Base-by-base conservation (phyloP, 2,888 invertebrate species). In the Drosophila kanekoi region DNA sequence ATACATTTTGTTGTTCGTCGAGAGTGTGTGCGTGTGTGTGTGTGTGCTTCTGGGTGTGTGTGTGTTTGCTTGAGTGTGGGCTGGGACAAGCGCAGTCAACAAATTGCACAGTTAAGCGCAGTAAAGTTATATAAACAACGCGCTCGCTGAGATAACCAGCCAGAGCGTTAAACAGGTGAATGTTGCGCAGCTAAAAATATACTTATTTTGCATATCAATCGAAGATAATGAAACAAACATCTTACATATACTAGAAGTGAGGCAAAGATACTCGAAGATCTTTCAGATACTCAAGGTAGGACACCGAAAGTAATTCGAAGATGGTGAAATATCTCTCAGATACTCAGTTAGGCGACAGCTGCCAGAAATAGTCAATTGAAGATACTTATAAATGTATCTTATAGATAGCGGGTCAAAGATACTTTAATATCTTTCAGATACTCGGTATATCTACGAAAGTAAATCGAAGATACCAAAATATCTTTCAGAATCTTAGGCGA, bases 71-170 rank as follows among this genome's bases (percentile, higher is more conserved):
- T 63, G 32, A 51, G 56, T 62, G 66, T 54, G 62, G 60, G 76
- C 64, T 64, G 60, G 60, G 9, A 61, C 53, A 54, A 69, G 62
- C 61, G 57, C 56, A 64, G 67, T 62, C 65, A 77, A 65, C 77
- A 77, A 78, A 78, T 78, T 78, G 75, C 74, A 74, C 75, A 72
- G 78, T 75, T 78, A 68, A 61, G 47, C 72, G 62, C 8, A 28
- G 28, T 28, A 8, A 28, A 68, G 70, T 79, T 79, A 79, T 71
- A 79, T 79, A 79, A 79, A 74, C 66, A 63, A 35, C n/a, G 40
- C 54, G 43, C 11, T 18, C 40, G 47, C 52, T 51, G 60, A 58
- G 68, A 72, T 64, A 72, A 72, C 60, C 56, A 58, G 8, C 1
- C 8, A 28, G 20, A 28, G 20, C 51, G 47, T 44, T 18, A 58